Evolutionary conservation across 2,113 vertebrate genomes (phyloP), one percentile per base, ranked within the genome.

Genomic region (Typhlomys cinereus): DNA sequence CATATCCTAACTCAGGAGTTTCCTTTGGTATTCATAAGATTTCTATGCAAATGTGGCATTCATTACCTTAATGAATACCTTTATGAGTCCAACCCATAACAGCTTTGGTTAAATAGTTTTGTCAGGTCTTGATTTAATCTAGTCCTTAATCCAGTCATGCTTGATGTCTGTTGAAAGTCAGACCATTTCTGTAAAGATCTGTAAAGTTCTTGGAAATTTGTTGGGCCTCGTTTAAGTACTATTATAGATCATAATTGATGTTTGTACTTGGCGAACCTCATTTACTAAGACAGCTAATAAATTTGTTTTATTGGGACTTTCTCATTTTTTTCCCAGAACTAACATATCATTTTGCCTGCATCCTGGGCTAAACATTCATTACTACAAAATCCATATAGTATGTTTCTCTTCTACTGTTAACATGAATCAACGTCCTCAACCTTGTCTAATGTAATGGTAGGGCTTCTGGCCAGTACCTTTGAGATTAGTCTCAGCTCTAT

Each of bases 111-210:
- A 81, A 59, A 75, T 91, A 75, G 25, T 80, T 94, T n/a, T 39
- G 29, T 54, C 15, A 41, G 12, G 23, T 59, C n/a, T 67, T 86
- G 41, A 15, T 18, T 81, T 82, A 78, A 62, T 57, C 25, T 29
- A 93, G 27, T 92, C 11, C 31, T 31, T 12, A 46, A 46, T 82
- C 25, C 25, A 78, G 13, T 57, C 15, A 94, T 83, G 21, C 14
- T 21, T n/a, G 50, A 69, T 88, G 41, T 36, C 23, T 52, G 21
- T n/a, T 90, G 69, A 88, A 90, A 93, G 54, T 87, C 44, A 84
- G 18, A 91, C 27, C 27, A 44, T 95, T 90, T 91, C 48, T 87
- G 34, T 85, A 88, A 89, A 46, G 74, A 23, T 67, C 79, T 89
- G 59, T 80, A 11, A 89, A 44, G 18, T 85, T 82, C 44, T 89